These are phyloP conservation scores for Phoebastria nigripes DNA, from an alignment of 2,797 vertebrate species.

Conservation along the genomic window DNA sequence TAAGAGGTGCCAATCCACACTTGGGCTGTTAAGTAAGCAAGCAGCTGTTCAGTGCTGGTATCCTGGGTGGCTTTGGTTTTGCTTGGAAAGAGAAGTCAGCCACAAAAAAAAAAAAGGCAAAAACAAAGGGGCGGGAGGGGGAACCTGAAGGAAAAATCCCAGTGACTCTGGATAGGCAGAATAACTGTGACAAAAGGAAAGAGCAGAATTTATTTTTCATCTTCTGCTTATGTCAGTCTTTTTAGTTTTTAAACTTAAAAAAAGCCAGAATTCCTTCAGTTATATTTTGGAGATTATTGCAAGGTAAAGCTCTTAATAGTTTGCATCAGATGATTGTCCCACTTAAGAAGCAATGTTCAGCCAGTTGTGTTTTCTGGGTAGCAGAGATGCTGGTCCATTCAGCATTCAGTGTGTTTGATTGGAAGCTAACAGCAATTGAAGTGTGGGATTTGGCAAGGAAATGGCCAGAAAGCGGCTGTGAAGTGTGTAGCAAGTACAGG, in stretches of 20 bases:
- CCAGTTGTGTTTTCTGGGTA: not conserved
- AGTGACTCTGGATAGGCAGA: not conserved
- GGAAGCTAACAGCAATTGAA: not conserved
- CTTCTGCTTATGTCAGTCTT: not conserved
- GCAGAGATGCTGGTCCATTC: not conserved
- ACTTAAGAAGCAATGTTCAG: not conserved
- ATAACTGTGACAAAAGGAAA: not conserved
- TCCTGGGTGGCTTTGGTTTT: not conserved
- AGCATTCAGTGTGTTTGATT: not conserved
- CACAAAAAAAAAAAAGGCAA: not conserved
- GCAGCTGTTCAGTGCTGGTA: not conserved
- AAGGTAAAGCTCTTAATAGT: not conserved
- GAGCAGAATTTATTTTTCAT: not conserved
- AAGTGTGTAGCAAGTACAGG: no score
- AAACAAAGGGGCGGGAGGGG: rapidly evolving
- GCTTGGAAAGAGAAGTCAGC: not conserved
- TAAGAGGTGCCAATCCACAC: not conserved
- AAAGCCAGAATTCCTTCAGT: rapidly evolving
- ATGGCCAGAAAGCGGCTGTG: not conserved
- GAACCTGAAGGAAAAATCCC: not conserved
- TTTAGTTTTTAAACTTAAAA: not conserved
- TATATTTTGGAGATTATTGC: not conserved
- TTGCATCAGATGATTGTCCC: not conserved
- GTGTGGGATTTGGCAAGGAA: not conserved
- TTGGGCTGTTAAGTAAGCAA: not conserved